Evolutionary conservation across 1,140 invertebrate species (phyloP).

Genomic region (Lerema accius): DNA sequence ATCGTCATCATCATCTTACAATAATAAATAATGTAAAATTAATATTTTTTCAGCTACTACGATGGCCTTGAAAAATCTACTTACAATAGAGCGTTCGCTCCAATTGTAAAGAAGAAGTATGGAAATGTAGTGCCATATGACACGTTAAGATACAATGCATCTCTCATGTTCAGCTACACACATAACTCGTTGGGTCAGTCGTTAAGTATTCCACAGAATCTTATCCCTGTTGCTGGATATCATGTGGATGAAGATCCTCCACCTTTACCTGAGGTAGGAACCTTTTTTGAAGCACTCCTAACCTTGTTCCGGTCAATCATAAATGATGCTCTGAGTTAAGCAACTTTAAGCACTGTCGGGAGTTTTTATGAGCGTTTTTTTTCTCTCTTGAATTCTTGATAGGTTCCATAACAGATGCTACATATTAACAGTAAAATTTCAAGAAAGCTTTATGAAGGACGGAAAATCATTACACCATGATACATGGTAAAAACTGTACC

Average conservation of each 20-base stretch:
- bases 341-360: too few relatives aligned
- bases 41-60: slow-evolving; percentile 8
- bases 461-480: too few relatives aligned
- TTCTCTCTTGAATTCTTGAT: too few relatives aligned
- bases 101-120: slow-evolving; percentile 13
- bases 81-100: slow-evolving; percentile 4
- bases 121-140: slow-evolving; percentile 5
- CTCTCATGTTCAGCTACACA: slow-evolving; percentile 45
- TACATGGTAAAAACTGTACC: too few relatives aligned
- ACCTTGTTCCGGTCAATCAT: too few relatives aligned
- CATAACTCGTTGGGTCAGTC: slow-evolving; percentile 45
- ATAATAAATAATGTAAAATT: background rate
- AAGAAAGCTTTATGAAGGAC: too few relatives aligned
- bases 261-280: slow-evolving; percentile 39
- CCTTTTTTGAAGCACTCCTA: background rate
- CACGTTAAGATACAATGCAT: slow-evolving; percentile 42
- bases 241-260: slow-evolving; percentile 41
- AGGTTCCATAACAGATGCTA: too few relatives aligned
- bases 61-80: slow-evolving; percentile 12
- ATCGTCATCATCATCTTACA: too few relatives aligned
- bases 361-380: too few relatives aligned
- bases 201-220: slow-evolving; percentile 43
- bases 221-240: slow-evolving; percentile 48
- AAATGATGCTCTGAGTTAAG: too few relatives aligned
- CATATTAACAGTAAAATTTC: too few relatives aligned